Evolutionary conservation across 2,113 vertebrate genomes (phyloP).

Genomic region (Nesoenas mayeri): DNA sequence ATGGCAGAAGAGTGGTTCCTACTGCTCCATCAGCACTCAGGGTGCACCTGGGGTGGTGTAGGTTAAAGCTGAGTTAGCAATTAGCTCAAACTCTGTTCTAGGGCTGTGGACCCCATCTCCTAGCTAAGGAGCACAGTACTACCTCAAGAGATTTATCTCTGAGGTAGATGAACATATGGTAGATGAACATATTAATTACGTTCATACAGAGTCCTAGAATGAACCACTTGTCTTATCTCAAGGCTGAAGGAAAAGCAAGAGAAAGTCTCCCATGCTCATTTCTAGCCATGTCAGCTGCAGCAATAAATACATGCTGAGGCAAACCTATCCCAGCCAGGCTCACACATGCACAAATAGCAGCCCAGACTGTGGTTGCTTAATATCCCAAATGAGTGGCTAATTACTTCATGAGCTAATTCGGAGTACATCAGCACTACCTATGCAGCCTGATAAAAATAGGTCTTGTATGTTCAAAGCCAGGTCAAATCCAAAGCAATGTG

Average conservation of each 20-base stretch:
- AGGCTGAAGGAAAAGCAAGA: neutral
- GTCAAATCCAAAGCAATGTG: neutral
- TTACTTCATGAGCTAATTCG: slow-evolving; percentile 30
- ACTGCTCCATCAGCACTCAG: neutral
- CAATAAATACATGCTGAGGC: neutral
- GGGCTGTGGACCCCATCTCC: neutral
- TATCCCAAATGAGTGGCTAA: slow-evolving; percentile 22
- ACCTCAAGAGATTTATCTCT: neutral
- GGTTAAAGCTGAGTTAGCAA: neutral
- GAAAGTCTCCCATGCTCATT: neutral
- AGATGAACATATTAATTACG: neutral
- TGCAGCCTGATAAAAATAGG: slow-evolving; percentile 10
- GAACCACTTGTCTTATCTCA: neutral
- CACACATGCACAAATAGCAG: neutral
- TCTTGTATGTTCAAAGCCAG: neutral
- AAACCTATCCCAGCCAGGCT: slow-evolving; percentile 3
- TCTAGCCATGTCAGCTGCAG: neutral
- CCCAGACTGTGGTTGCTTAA: slow-evolving; percentile 19
- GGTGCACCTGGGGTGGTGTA: too few species aligned
- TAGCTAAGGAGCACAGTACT: neutral
- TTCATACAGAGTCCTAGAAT: neutral
- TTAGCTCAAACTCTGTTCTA: neutral
- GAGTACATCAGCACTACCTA: neutral
- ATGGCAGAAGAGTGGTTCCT: neutral
- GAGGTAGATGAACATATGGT: neutral